Percentiles rank a stretch among this genome's conserved stretches.
Conservation (phyloP, 1,140 invertebrate genomes). For the Bursaphelenchus mucronatus region DNA sequence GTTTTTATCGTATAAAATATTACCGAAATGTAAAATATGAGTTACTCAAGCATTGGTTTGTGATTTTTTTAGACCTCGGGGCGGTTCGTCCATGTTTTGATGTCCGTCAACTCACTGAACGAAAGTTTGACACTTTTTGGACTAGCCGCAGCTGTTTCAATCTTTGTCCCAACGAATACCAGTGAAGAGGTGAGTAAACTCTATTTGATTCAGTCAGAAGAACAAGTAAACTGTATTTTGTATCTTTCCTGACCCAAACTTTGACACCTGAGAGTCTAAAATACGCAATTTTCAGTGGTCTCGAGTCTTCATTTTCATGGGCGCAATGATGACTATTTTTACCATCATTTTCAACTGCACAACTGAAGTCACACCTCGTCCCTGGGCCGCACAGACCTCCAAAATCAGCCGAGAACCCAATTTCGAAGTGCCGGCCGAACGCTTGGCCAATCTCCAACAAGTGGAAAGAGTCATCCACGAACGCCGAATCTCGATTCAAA, state of each 20-base stretch:
- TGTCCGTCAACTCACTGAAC: neutral
- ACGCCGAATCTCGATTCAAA: too few relatives aligned
- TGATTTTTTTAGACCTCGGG: slow-evolving; percentile 11
- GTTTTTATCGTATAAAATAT: neutral
- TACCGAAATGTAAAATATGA: neutral
- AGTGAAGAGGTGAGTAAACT: neutral
- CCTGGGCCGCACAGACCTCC: slow-evolving; percentile 2
- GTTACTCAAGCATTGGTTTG: neutral
- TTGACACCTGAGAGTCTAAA: neutral
- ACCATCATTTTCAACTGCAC: slow-evolving; percentile 24
- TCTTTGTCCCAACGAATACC: slow-evolving; percentile 16
- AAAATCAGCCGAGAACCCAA: too few relatives aligned
- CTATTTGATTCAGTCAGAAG: neutral
- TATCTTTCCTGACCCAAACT: too few relatives aligned
- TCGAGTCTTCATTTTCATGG: slow-evolving; percentile 8
- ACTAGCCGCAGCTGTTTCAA: slow-evolving; percentile 7
- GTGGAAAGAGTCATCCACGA: too few relatives aligned
- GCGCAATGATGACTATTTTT: neutral
- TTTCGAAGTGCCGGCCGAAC: too few relatives aligned
- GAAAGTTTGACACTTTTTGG: slow-evolving; percentile 1
- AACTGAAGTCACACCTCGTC: slow-evolving; percentile 13
- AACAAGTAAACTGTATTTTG: too few relatives aligned
- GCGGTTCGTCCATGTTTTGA: slow-evolving; percentile 6
- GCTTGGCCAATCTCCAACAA: too few relatives aligned
- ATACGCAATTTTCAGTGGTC: neutral